Evolutionary conservation across 2,888 invertebrate species (phyloP), one percentile per base, ranked within the genome.

Genomic region (Hermaeophaga mercurialis): DNA sequence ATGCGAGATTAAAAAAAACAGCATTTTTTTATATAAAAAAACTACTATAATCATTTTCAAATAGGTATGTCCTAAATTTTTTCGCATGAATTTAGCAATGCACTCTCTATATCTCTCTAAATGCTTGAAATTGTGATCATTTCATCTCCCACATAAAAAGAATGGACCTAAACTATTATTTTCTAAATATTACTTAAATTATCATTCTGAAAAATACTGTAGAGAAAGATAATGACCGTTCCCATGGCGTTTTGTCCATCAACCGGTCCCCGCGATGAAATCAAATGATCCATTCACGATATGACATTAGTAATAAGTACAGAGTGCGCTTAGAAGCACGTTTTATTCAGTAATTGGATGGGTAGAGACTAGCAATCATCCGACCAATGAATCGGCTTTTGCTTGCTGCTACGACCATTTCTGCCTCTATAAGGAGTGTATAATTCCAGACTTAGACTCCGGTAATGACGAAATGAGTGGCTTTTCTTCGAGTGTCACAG

Each of bases 381-480:
- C 63, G 59, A 66, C 73, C 73, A 73, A 72, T 73, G 71, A 67
- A 65, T 65, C 64, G 62, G 62, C 22, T 41, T 28, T 58, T 41
- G 36, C 19, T 18, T 14, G 24, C 45, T 28, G 33, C 46, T 64
- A 66, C 64, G 61, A 58, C 67, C 62, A 61, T 62, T 65, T 65
- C 61, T 65, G 59, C 66, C 67, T 64, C 70, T 66, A 72, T 69
- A 66, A 70, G 66, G 69, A 70, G 66, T 71, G 70, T 70, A 75
- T 76, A 76, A 77, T 77, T 74, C 71, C 73, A 74, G 74, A 75
- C 71, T 75, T 76, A 74, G 74, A 75, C 72, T 71, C 64, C 72
- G 69, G 76, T 78, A 78, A 78, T 78, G 76, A 78, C 77, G 74
- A 78, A 78, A 78, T 78, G 75, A 78, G 76, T 73, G 75, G 74